These are phyloP conservation scores for Acanthurus lineatus DNA, from an alignment of 2,797 vertebrate genomes.

Conservation along the genomic window DNA sequence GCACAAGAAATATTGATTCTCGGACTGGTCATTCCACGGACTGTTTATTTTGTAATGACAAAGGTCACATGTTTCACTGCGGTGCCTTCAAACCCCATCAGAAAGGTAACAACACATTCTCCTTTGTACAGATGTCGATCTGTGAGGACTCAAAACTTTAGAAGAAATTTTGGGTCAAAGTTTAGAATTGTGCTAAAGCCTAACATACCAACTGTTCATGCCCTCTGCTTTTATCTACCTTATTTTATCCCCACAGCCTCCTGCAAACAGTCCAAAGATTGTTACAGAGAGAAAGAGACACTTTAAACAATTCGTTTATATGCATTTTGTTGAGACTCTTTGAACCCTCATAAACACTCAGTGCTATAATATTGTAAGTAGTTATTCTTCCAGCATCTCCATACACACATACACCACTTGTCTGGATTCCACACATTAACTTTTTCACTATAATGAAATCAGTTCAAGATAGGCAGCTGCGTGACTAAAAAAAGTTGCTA, in stretches of 20 bases:
- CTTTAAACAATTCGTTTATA: background rate
- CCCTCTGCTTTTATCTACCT: background rate
- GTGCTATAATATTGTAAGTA: no score
- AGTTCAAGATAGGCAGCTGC: background rate
- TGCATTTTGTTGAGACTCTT: background rate
- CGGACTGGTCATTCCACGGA: background rate
- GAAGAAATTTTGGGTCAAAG: background rate
- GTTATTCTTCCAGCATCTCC: no score
- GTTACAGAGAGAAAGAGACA: background rate
- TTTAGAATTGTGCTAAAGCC: background rate
- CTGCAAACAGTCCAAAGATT: background rate
- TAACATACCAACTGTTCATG: background rate
- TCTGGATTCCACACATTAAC: no score
- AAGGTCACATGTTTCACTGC: constrained; percentile 41
- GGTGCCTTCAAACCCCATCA: background rate
- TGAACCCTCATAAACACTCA: no score
- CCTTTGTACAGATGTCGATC: background rate
- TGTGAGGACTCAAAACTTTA: background rate
- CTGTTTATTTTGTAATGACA: constrained; percentile 47
- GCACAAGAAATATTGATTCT: constrained; percentile 44
- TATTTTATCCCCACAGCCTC: background rate
- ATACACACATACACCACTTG: no score
- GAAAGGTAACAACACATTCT: background rate
- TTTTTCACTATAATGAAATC: background rate
- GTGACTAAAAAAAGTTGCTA: background rate